A percentile compares a stretch with the other conserved stretches of the same genome.
Conservation (phyloP, 2,113 vertebrate genomes). For the Pterocles orientalis region DNA sequence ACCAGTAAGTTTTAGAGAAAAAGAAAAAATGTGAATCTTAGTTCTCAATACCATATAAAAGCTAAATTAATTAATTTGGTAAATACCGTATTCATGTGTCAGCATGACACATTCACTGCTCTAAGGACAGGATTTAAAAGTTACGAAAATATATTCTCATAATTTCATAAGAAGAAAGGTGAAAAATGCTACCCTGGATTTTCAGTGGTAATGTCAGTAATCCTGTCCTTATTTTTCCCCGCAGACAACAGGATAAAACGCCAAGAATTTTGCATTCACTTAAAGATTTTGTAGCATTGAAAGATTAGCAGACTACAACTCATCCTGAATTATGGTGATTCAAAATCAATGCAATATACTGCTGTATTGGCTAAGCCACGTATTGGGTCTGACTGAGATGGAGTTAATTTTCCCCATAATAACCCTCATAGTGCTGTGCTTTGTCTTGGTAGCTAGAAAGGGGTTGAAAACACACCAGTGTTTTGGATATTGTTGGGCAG, state of each 20-base stretch:
- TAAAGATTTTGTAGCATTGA: neutral
- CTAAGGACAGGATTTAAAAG: neutral
- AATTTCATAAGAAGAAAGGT: neutral
- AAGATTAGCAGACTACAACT: neutral
- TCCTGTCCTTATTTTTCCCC: neutral
- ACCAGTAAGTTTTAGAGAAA: slow-evolving; percentile 56
- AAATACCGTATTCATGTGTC: slow-evolving; percentile 48
- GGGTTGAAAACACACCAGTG: no score
- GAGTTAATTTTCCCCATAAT: no score
- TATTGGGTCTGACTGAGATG: no score
- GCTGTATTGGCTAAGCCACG: neutral
- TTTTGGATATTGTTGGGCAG: no score
- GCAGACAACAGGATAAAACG: neutral
- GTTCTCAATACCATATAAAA: slow-evolving; percentile 48
- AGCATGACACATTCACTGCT: neutral
- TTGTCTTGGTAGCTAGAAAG: no score
- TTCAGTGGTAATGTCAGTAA: neutral
- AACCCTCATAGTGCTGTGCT: no score
- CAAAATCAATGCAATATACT: neutral
- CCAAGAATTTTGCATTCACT: neutral
- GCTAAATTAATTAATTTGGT: slow-evolving; percentile 24
- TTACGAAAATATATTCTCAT: neutral
- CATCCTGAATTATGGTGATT: neutral
- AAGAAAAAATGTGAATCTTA: slow-evolving; percentile 29
- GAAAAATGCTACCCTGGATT: slow-evolving; percentile 11